A percentile compares a stretch with the other conserved stretches of the same genome.
Conservation (phyloP, 35 echinoderm and acorn worm genomes). For the Stichopus chloronotus region DNA sequence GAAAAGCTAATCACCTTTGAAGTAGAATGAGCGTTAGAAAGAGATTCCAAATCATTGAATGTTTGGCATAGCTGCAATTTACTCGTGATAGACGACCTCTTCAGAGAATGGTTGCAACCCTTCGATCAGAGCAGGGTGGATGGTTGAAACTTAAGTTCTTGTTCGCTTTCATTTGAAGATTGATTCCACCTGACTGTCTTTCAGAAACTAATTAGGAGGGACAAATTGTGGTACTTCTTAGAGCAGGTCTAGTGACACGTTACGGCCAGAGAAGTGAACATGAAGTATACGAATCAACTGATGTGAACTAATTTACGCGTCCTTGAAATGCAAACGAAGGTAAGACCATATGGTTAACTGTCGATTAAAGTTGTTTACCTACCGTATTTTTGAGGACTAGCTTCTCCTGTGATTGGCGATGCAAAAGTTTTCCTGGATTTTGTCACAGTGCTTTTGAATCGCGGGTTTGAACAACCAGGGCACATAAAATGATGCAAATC, state of each 20-base stretch:
- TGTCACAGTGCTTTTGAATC: background rate
- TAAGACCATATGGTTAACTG: conserved; percentile 14
- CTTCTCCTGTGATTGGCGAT: background rate
- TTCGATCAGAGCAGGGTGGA: background rate
- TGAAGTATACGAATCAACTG: background rate
- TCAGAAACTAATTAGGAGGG: conserved; percentile 36
- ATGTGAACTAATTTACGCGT: background rate
- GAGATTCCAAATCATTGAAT: conserved; percentile 19
- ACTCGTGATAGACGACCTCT: conserved; percentile 21
- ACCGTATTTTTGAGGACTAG: background rate
- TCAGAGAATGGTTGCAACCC: background rate
- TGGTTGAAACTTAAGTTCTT: conserved; percentile 9
- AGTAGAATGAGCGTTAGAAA: background rate
- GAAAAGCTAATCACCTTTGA: background rate
- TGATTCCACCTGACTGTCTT: conserved; percentile 32
- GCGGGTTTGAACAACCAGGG: no score
- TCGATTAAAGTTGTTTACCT: background rate
- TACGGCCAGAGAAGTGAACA: background rate
- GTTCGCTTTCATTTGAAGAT: conserved; percentile 20
- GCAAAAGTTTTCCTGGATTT: background rate
- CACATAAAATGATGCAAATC: no score
- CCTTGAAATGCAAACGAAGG: background rate
- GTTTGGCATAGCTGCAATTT: conserved; percentile 35
- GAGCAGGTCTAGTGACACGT: background rate
- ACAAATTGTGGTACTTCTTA: conserved; percentile 26